These are phyloP conservation scores for Cynodonichthys magdalenae DNA, from an alignment of 2,797 vertebrate species.

Conservation along the genomic window DNA sequence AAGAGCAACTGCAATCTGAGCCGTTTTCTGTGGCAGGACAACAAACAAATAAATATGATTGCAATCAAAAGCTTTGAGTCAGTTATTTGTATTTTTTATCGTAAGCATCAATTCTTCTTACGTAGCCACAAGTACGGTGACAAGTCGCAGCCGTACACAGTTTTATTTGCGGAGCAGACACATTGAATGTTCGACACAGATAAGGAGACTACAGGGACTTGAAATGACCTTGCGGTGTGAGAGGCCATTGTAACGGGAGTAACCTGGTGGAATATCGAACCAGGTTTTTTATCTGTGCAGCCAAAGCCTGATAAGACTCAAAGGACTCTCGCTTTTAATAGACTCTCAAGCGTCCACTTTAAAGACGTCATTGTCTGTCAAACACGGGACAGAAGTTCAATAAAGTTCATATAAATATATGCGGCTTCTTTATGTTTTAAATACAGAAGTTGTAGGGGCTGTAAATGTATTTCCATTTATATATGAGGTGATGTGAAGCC, in stretches of 20 bases:
- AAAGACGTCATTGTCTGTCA: conserved; percentile 50
- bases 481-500: conserved; percentile 68
- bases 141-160: not conserved
- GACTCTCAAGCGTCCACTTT: conserved; percentile 48
- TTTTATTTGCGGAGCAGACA: conserved; percentile 43
- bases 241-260: conserved; percentile 69
- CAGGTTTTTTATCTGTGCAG: conserved; percentile 57
- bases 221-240: conserved; percentile 72
- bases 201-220: conserved; percentile 65
- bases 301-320: conserved; percentile 62
- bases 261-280: conserved; percentile 66
- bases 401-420: conserved; percentile 6
- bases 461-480: conserved; percentile 72
- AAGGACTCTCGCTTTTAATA: conserved; percentile 60
- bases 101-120: conserved; percentile 32
- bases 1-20: conserved; percentile 81
- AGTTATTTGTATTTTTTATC: conserved; percentile 28
- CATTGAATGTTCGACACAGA: conserved; percentile 51
- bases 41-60: conserved; percentile 73
- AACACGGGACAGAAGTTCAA: conserved; percentile 10
- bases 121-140: conserved; percentile 16
- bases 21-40: conserved; percentile 68
- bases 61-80: conserved; percentile 43
- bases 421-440: conserved; percentile 42
- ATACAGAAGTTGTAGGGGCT: conserved; percentile 52